phyloP scores from a whole-genome alignment of 2,888 invertebrate species.

The Dyspetes luteomarginatus region DNA sequence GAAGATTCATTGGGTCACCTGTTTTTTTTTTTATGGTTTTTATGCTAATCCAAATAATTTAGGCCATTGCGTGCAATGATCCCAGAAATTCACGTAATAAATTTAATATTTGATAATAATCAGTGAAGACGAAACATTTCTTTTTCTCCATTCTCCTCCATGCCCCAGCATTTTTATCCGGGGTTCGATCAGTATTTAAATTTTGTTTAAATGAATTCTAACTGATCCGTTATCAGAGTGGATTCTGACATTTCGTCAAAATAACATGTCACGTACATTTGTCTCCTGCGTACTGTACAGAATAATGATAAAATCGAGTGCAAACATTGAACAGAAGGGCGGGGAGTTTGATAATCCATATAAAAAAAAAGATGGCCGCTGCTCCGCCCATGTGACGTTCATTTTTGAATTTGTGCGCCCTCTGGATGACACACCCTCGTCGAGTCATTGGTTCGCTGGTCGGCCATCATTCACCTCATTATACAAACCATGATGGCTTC shows the following conservation, averaged over 20 bases:
- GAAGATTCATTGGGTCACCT: conserved; percentile 46
- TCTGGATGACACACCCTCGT: conserved; percentile 70
- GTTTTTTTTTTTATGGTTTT: conserved; percentile 1
- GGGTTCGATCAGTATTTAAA: background rate
- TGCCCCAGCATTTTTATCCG: too few species aligned
- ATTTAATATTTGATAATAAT: too few species aligned
- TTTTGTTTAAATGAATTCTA: background rate
- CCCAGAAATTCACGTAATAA: too few species aligned
- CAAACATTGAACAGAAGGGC: conserved; percentile 35
- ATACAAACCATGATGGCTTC: conserved; percentile 80
- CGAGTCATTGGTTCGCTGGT: conserved; percentile 77
- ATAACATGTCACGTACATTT: background rate
- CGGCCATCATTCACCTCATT: conserved; percentile 81
- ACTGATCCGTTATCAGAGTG: background rate
- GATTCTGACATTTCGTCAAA: background rate
- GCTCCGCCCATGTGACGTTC: conserved; percentile 57
- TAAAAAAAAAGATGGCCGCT: conserved; percentile 17
- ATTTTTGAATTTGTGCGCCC: conserved; percentile 62
- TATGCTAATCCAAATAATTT: conserved; percentile 32
- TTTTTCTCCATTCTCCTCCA: too few species aligned
- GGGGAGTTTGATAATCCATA: conserved; percentile 23
- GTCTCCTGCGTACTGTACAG: background rate
- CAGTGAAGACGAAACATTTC: too few species aligned
- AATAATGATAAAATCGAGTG: conserved; percentile 18
- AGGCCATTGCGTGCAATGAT: too few species aligned